phyloP scores from a whole-genome alignment of 2,888 invertebrate genomes.

The Digitonthophagus gazella region DNA sequence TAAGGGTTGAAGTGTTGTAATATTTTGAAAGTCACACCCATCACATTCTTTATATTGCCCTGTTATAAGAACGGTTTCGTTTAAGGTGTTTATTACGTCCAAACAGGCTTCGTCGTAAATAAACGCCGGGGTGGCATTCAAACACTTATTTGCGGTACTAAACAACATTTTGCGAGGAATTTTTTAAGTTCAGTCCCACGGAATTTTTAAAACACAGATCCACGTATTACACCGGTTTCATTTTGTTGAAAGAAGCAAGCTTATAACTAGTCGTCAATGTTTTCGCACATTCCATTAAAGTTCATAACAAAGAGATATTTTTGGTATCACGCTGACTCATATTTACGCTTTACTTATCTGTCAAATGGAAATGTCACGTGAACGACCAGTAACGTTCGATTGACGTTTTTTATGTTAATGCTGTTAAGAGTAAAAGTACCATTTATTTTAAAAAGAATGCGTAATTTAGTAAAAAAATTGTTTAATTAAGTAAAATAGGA shows the following conservation, averaged over 20 bases:
- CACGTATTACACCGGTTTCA: not conserved
- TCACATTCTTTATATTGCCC: conserved; percentile 50
- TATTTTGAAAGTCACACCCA: conserved; percentile 45
- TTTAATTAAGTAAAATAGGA: too few relatives aligned
- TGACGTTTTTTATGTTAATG: too few relatives aligned
- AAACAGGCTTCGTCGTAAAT: conserved; percentile 50
- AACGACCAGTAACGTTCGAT: not conserved
- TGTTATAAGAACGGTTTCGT: conserved; percentile 38
- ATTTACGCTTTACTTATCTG: not conserved
- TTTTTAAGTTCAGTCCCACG: not conserved
- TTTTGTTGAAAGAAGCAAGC: not conserved
- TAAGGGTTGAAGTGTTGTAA: conserved; percentile 37
- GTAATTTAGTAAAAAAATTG: too few relatives aligned
- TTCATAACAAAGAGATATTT: not conserved
- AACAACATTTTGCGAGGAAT: conserved; percentile 34
- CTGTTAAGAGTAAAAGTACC: too few relatives aligned
- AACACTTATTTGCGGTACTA: conserved; percentile 33
- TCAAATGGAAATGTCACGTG: not conserved
- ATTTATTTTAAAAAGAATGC: too few relatives aligned
- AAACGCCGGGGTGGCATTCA: conserved; percentile 36
- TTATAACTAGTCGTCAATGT: not conserved
- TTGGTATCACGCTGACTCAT: not conserved
- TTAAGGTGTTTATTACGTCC: conserved; percentile 44
- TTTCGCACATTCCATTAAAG: not conserved
- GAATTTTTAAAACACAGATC: not conserved